These are phyloP conservation scores for Tetraneura akinire DNA, from an alignment of 1,140 invertebrate genomes.

Conservation along the genomic window DNA sequence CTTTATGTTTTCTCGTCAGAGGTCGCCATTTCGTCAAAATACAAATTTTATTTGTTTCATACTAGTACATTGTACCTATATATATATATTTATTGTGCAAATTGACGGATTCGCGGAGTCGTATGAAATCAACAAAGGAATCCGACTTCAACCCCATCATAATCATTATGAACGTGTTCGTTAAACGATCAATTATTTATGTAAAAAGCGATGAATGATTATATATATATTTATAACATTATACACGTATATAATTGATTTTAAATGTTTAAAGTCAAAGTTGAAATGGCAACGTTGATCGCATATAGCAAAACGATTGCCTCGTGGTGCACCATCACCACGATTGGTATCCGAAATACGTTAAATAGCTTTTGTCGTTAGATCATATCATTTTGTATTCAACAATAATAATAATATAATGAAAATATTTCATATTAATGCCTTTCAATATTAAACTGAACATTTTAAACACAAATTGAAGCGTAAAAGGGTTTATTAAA, in stretches of 20 bases:
- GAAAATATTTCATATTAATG: too few species aligned
- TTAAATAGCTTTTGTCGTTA: not conserved
- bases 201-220: not conserved
- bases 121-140: not conserved
- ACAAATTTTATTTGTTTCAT: too few species aligned
- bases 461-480: too few species aligned
- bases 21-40: too few species aligned
- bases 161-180: not conserved
- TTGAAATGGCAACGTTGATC: not conserved
- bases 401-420: too few species aligned
- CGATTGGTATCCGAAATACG: not conserved
- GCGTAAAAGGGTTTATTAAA: too few species aligned
- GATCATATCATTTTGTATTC: not conserved
- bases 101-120: not conserved
- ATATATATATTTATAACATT: too few species aligned
- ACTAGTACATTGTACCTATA: not conserved
- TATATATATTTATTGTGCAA: too few species aligned
- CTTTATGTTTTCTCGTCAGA: too few species aligned
- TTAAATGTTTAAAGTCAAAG: not conserved
- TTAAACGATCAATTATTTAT: not conserved
- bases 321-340: not conserved
- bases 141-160: not conserved
- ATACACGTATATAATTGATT: not conserved
- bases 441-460: too few species aligned
- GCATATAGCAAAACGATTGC: not conserved